phyloP scores from a whole-genome alignment of 2,113 vertebrate species.

The Gymnarchus niloticus region DNA sequence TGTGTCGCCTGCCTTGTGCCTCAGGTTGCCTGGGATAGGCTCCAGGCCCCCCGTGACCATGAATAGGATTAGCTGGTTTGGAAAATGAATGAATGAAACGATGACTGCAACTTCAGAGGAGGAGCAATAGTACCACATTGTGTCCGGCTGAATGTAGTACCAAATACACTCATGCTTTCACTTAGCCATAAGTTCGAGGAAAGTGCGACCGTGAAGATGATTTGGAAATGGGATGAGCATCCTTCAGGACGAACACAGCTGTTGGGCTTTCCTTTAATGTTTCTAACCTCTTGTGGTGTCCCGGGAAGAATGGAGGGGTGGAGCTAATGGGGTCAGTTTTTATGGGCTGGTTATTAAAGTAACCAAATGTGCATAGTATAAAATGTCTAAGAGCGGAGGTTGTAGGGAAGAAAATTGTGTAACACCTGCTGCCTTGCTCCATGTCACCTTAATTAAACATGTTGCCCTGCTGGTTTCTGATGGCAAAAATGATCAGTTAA shows the following conservation, averaged over 20 bases:
- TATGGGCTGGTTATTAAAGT: too few relatives aligned
- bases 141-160: neutral
- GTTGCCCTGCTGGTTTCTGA: neutral
- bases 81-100: neutral
- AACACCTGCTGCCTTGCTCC: too few relatives aligned
- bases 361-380: too few relatives aligned
- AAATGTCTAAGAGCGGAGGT: too few relatives aligned
- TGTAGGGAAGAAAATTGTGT: too few relatives aligned
- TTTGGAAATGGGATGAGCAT: neutral
- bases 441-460: neutral
- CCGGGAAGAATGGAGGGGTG: neutral
- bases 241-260: neutral
- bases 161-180: neutral
- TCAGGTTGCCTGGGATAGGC: too few relatives aligned
- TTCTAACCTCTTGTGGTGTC: neutral
- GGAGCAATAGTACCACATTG: neutral
- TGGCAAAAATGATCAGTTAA: neutral
- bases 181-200: neutral
- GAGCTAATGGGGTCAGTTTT: too few relatives aligned
- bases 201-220: neutral
- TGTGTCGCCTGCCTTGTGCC: too few relatives aligned
- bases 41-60: too few relatives aligned
- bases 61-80: too few relatives aligned
- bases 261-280: neutral
- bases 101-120: neutral